Conservation (phyloP, 2,888 invertebrate genomes). For the Bruchidius siliquastri region DNA sequence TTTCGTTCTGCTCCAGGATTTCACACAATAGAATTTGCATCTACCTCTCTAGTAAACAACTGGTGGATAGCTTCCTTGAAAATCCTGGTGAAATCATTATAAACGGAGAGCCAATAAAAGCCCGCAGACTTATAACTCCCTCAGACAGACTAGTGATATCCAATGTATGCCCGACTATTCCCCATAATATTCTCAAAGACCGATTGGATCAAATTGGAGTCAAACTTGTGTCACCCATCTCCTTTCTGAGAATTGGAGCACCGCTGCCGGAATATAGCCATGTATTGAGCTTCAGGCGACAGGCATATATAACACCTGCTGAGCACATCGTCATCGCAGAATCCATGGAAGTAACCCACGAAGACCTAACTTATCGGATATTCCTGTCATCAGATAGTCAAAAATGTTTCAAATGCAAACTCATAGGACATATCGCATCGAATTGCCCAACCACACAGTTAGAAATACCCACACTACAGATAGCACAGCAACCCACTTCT, state of each 20-base stretch:
- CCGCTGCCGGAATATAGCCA: too few relatives aligned
- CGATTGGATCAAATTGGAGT: conserved; percentile 14
- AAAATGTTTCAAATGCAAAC: too few relatives aligned
- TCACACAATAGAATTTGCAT: conserved; percentile 26
- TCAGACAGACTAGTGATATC: conserved; percentile 26
- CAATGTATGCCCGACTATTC: conserved; percentile 27
- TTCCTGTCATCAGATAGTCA: conserved; percentile 16
- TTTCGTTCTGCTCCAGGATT: conserved; percentile 18
- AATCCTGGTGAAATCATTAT: conserved; percentile 13
- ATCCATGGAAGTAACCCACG: conserved; percentile 14
- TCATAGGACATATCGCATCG: conserved; percentile 20
- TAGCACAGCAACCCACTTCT: not conserved
- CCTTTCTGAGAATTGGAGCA: too few relatives aligned
- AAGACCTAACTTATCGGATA: conserved; percentile 18
- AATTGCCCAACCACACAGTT: conserved; percentile 11
- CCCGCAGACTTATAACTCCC: conserved; percentile 21
- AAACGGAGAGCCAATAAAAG: conserved; percentile 10
- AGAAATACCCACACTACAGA: not conserved
- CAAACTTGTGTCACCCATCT: conserved; percentile 19
- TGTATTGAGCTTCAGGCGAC: conserved; percentile 24
- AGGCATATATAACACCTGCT: conserved; percentile 18
- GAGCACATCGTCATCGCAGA: conserved; percentile 6
- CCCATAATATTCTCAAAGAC: conserved; percentile 19
- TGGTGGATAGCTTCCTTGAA: conserved; percentile 18
- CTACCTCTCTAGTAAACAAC: conserved; percentile 15